Conservation (phyloP, 2,888 invertebrate genomes). For the Acanthococcus lagerstroemiae region DNA sequence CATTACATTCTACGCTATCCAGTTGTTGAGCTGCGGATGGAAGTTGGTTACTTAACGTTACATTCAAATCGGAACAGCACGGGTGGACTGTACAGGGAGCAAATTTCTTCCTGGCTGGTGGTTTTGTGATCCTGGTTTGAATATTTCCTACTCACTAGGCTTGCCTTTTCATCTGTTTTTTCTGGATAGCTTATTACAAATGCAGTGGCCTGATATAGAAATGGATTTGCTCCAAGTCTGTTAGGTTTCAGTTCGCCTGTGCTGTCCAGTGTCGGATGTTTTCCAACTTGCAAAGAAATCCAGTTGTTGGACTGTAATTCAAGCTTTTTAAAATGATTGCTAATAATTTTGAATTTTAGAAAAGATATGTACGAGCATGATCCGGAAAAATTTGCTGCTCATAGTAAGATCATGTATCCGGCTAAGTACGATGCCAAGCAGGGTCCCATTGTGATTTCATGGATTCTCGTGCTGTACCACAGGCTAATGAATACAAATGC, state of each 20-base stretch:
- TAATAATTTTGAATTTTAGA: background rate
- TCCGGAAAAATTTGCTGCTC: constrained; percentile 3
- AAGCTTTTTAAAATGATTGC: background rate
- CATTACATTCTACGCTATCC: constrained; percentile 18
- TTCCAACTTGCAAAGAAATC: no score
- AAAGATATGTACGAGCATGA: constrained; percentile 15
- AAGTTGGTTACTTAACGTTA: no score
- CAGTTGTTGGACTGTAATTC: no score
- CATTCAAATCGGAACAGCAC: no score
- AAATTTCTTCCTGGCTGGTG: no score
- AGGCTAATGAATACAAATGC: constrained; percentile 10
- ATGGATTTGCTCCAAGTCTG: no score
- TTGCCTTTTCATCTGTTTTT: background rate
- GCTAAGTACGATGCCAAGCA: background rate
- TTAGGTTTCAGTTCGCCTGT: no score
- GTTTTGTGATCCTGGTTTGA: no score
- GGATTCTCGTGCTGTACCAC: constrained; percentile 14
- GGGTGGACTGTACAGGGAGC: no score
- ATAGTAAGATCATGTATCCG: constrained; percentile 22
- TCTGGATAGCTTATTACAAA: background rate
- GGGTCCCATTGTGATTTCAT: constrained; percentile 19
- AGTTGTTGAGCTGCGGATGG: constrained; percentile 21
- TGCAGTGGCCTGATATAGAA: no score
- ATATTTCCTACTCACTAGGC: no score
- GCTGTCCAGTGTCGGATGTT: no score